These are phyloP conservation scores for Campylomormyrus tamandua DNA, from an alignment of 2,113 vertebrate genomes.

Conservation along the genomic window DNA sequence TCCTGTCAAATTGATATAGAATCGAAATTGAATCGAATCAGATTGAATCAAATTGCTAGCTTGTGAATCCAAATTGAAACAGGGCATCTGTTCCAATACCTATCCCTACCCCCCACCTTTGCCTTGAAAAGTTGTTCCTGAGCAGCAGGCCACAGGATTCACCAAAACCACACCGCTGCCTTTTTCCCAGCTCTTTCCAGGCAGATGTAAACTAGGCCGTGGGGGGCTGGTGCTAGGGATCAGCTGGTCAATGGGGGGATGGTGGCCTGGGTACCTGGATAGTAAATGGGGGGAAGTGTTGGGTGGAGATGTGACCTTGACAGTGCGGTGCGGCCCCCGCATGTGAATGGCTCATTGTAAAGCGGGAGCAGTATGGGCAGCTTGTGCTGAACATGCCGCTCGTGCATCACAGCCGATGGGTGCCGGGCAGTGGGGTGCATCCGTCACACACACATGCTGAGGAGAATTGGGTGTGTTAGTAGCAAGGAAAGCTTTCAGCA, in stretches of 20 bases:
- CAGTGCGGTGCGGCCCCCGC: conserved; percentile 55
- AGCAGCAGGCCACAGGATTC: not conserved
- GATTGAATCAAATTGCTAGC: not conserved
- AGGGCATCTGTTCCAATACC: not conserved
- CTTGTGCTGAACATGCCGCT: conserved; percentile 46
- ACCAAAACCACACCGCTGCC: not conserved
- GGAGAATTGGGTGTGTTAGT: not conserved
- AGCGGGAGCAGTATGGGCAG: conserved; percentile 69
- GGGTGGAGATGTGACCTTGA: conserved; percentile 79
- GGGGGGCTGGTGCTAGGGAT: not conserved
- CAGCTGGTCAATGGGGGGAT: not conserved
- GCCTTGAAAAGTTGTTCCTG: not conserved
- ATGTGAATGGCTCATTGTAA: conserved; percentile 74
- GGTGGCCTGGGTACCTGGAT: not conserved
- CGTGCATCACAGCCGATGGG: conserved; percentile 86
- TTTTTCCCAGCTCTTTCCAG: not conserved
- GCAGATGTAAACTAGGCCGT: not conserved
- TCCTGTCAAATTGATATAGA: not conserved
- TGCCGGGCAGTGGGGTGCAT: conserved; percentile 60
- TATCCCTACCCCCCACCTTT: not conserved
- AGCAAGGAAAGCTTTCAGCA: not conserved
- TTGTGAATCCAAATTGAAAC: not conserved
- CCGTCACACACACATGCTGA: conserved; percentile 54
- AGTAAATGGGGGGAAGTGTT: conserved; percentile 22
- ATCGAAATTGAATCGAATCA: not conserved